phyloP scores from a whole-genome alignment of 2,888 invertebrate species.

The Oxyscelio sp. region DNA sequence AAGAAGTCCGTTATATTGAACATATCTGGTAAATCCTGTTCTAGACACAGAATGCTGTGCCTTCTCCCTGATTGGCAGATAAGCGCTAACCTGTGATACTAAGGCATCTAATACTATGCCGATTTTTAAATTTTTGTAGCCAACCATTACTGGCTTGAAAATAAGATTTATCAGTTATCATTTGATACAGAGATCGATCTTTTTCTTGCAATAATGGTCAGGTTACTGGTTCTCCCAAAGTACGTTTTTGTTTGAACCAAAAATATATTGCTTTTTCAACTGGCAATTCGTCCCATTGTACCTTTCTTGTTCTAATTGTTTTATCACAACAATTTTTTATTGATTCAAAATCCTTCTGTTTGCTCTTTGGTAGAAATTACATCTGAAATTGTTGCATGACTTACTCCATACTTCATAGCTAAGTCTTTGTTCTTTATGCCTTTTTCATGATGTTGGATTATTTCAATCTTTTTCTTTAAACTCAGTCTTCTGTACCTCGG shows the following conservation, averaged over 20 bases:
- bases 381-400: background rate
- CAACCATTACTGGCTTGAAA: conserved; percentile 13
- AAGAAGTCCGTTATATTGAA: too few relatives aligned
- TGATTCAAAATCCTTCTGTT: too few relatives aligned
- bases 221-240: conserved; percentile 3
- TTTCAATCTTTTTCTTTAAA: background rate
- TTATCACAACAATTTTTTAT: too few relatives aligned
- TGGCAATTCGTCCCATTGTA: background rate
- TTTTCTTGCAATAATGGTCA: conserved; percentile 8
- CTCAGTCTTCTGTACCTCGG: background rate
- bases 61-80: conserved; percentile 15
- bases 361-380: background rate
- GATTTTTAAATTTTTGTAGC: conserved; percentile 10
- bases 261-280: conserved; percentile 13
- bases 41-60: background rate
- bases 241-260: conserved; percentile 13
- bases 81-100: background rate
- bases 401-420: background rate
- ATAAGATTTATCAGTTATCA: conserved; percentile 6
- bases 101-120: conserved; percentile 5
- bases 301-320: background rate
- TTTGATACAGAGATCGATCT: background rate
- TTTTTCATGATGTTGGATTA: background rate
- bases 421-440: conserved; percentile 1
- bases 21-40: too few relatives aligned